Conservation (phyloP, 2,113 vertebrate genomes). For the Colistium nudipinnis region DNA sequence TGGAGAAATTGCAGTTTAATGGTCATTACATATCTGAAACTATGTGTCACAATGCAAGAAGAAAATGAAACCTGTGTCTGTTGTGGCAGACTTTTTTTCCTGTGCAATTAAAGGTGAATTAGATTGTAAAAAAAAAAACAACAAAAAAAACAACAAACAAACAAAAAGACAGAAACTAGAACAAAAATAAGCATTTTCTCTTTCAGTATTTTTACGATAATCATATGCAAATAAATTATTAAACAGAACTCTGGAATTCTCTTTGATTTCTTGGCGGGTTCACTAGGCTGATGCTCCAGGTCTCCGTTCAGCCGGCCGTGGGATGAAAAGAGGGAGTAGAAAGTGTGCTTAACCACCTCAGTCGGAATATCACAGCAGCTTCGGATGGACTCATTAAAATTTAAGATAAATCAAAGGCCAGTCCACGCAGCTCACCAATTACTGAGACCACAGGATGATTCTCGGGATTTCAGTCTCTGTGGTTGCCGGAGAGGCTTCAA, state of each 20-base stretch:
- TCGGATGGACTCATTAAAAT: conserved; percentile 67
- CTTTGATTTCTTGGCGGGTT: conserved; percentile 75
- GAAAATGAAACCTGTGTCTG: conserved; percentile 65
- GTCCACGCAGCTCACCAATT: conserved; percentile 62
- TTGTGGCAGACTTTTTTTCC: conserved; percentile 66
- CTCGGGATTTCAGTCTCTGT: conserved; percentile 53
- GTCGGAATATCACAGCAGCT: conserved; percentile 70
- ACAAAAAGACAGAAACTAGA: conserved; percentile 62
- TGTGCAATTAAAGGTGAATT: conserved; percentile 78
- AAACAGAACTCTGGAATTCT: conserved; percentile 76
- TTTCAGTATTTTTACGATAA: conserved; percentile 83
- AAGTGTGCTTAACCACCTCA: conserved; percentile 60
- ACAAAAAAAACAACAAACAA: conserved; percentile 46
- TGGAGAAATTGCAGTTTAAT: conserved; percentile 49
- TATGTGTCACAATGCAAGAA: conserved; percentile 66
- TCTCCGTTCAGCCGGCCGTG: conserved; percentile 53
- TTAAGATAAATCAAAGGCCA: conserved; percentile 72
- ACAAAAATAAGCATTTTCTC: conserved; percentile 78
- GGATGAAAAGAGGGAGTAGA: conserved; percentile 67
- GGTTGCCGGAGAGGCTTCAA: conserved; percentile 68
- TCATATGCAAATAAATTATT: conserved; percentile 84
- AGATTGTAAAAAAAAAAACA: conserved; percentile 67
- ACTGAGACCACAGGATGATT: conserved; percentile 63
- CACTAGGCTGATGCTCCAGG: conserved; percentile 61
- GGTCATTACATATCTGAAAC: conserved; percentile 65